Evolutionary conservation across 1,140 invertebrate genomes (phyloP), one percentile per base, ranked within the genome.

Genomic region (Drosophila parvula): DNA sequence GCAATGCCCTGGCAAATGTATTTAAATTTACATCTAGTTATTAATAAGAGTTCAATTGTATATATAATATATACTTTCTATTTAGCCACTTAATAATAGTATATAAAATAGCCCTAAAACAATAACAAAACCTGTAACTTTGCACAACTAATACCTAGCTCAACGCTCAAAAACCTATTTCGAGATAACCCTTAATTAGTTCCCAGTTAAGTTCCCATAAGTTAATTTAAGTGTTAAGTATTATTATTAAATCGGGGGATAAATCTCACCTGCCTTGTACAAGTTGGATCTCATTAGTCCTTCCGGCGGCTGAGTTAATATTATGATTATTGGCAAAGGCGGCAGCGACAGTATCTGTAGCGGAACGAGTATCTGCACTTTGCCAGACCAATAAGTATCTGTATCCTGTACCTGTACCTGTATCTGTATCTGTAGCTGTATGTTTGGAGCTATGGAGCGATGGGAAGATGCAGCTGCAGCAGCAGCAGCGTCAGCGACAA

Each of bases 261-360:
- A 50, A 50, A 50, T 50, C 28, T 10, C 5, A 12, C n/a, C 28
- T 28, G 4, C 5, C 7, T 5, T 1, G 12, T 28, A 4, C 27
- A n/a, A 1, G 14, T 34, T 7, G 3, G 12, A 6, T 5, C 71
- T 74, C 57, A 74, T 50, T 60, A 55, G 68, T 22, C n/a, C 40
- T 30, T n/a, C 16, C 30, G n/a, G 18, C 34, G 27, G 14, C 27
- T 83, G 83, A 86, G 63, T 88, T 86, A 86, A 41, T 86, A 76
- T 86, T 88, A 86, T 77, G 79, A 86, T 86, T 88, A 88, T 86
- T 77, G 83, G 58, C 81, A 74, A 59, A 51, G 43, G 60, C 64
- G 56, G 62, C 62, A 48, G 58, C 50, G 41, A 30, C 38, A 5
- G 50, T 40, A 47, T 45, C 34, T 16, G 57, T 12, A 56, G 38